Percentiles rank a stretch among this genome's conserved stretches.
These are phyloP conservation scores for Trissoscelio sp. DNA, from an alignment of 2,888 invertebrate species.

Conservation along the genomic window DNA sequence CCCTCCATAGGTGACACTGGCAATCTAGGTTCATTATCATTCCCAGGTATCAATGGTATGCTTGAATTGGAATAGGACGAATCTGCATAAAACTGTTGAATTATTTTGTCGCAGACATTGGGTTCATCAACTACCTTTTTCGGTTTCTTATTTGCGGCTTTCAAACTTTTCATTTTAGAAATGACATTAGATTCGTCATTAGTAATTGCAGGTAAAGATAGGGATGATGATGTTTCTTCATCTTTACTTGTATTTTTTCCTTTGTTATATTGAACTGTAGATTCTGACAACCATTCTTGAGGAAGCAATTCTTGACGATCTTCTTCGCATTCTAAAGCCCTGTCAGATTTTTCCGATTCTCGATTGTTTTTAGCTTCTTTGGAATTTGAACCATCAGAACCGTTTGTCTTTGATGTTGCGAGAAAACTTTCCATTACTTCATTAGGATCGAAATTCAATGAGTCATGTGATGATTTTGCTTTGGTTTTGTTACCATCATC, in stretches of 20 bases:
- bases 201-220: constrained; percentile 41
- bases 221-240: constrained; percentile 1
- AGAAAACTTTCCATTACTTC: constrained; percentile 60
- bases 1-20: constrained; percentile 74
- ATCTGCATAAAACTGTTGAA: constrained; percentile 50
- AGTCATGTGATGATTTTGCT: constrained; percentile 69
- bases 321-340: constrained; percentile 12
- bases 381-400: neutral
- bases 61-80: constrained; percentile 65
- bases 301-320: constrained; percentile 50
- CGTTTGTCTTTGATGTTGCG: constrained; percentile 11
- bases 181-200: constrained; percentile 2
- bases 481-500: constrained; percentile 73
- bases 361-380: constrained; percentile 12
- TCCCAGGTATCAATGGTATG: constrained; percentile 73
- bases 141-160: constrained; percentile 20
- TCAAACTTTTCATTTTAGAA: neutral
- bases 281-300: constrained; percentile 58
- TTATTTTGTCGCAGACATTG: constrained; percentile 51
- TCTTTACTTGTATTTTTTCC: constrained; percentile 17
- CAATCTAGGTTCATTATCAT: constrained; percentile 73
- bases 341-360: neutral
- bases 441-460: constrained; percentile 73
- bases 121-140: constrained; percentile 33
- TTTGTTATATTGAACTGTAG: constrained; percentile 23